A percentile compares a stretch with the other conserved stretches of the same genome.
Conservation (phyloP, 1,140 invertebrate species). For the Watersipora subatra region DNA sequence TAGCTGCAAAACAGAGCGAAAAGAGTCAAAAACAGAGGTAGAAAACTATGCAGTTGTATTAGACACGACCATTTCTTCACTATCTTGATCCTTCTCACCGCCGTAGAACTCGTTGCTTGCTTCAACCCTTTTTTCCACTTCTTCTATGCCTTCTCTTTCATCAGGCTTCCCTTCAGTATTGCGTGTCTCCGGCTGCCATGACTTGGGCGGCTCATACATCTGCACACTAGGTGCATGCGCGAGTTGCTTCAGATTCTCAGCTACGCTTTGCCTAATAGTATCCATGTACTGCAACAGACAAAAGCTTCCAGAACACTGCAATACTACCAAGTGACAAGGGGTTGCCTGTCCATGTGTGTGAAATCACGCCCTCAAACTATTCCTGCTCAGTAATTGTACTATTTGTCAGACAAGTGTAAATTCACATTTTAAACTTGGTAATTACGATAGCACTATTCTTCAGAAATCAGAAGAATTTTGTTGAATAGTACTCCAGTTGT, state of each 20-base stretch:
- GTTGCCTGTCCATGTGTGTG: neutral
- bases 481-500: too few relatives aligned
- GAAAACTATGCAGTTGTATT: too few relatives aligned
- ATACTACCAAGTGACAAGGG: neutral
- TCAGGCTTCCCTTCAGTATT: neutral
- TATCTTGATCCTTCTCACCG: conserved; percentile 3
- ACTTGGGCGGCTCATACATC: neutral
- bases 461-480: neutral
- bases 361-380: too few relatives aligned
- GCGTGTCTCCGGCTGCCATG: neutral
- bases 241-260: neutral
- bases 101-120: neutral
- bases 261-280: neutral
- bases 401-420: neutral
- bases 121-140: neutral
- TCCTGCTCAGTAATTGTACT: neutral
- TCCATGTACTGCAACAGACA: neutral
- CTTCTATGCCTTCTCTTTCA: neutral
- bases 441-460: neutral
- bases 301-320: neutral
- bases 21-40: too few relatives aligned
- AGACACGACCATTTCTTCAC: too few relatives aligned
- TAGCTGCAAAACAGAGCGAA: too few relatives aligned
- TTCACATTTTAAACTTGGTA: neutral
- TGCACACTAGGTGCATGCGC: conserved; percentile 2